Evolutionary conservation across 2,888 invertebrate genomes (phyloP).

Genomic region (Amblyteles armatorius): DNA sequence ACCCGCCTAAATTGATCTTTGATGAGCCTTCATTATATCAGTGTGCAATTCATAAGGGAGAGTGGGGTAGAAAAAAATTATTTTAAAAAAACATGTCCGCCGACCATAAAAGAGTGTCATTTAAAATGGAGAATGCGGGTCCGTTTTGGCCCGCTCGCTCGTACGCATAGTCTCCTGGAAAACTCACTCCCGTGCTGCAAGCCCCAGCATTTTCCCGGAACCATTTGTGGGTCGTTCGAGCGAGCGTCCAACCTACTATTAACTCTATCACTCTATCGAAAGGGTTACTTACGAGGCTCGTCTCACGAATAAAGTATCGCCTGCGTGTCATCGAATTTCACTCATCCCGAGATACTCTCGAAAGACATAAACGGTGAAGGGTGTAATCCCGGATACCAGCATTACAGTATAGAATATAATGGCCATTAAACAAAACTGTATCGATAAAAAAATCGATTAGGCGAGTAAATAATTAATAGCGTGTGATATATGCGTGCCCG

Average conservation of each 20-base stretch:
- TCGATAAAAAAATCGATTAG: constrained; percentile 3
- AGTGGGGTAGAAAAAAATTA: neutral
- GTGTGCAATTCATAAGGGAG: neutral
- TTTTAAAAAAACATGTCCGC: neutral
- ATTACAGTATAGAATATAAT: constrained; percentile 16
- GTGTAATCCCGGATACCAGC: constrained; percentile 32
- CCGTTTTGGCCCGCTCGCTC: neutral
- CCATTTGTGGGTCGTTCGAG: constrained; percentile 24
- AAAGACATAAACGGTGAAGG: constrained; percentile 10
- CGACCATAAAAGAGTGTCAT: neutral
- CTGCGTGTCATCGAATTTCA: constrained; percentile 55
- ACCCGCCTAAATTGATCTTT: neutral
- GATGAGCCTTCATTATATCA: neutral
- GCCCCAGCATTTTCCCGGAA: constrained; percentile 31
- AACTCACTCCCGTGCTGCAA: constrained; percentile 24
- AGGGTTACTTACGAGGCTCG: constrained; percentile 51
- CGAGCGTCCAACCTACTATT: constrained; percentile 33
- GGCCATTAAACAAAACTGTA: neutral
- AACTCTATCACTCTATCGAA: constrained; percentile 27
- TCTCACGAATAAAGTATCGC: constrained; percentile 46
- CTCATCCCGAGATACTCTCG: constrained; percentile 30
- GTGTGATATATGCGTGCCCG: neutral
- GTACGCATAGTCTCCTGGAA: neutral
- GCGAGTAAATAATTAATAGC: neutral
- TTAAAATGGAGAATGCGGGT: neutral